Evolutionary conservation across 2,113 vertebrate genomes (phyloP), one percentile per base, ranked within the genome.

Genomic region (Dipodomys spectabilis): DNA sequence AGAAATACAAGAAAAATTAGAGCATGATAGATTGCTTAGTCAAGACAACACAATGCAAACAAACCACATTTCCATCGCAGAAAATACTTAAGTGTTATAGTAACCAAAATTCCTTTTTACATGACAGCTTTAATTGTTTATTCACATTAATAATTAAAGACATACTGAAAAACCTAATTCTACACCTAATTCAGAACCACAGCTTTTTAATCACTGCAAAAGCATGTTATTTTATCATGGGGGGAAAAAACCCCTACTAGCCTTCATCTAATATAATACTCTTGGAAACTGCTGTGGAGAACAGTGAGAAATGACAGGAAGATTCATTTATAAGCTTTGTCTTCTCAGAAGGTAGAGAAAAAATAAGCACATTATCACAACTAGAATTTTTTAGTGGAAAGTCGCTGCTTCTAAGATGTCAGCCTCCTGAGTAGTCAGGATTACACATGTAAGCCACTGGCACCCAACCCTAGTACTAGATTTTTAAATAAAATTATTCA

Each of bases 281-380:
- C 7, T 30, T 35, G 30, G 44, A 25, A 78, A 5, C 44, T 15
- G 67, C 23, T 6, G 8, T 4, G n/a, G 68, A 57, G 11, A 11
- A 7, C 35, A 49, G 5, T 2, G 20, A 23, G 25, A 88, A 78
- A 78, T 6, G 18, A 23, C 30, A 27, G 57, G 18, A 74, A 30
- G 23, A 67, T 19, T 18, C 0, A 16, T 23, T 64, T 44, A 13
- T 45, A 23, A 25, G 12, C 30, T 82, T 39, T 67, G 19, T 35
- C 19, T 72, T 94, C 89, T 73, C 44, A 32, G 16, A 88, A 83
- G 12, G 83, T 11, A 86, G 4, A 45, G 12, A 91, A 90, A 79
- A 82, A 81, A 57, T 69, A 79, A 71, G 23, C 23, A 79, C 10
- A 30, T 15, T 67, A 65, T 49, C 30, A 82, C 2, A 39, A 60